phyloP scores from a whole-genome alignment of 2,888 invertebrate genomes.

The Habrosyne pyritoides region DNA sequence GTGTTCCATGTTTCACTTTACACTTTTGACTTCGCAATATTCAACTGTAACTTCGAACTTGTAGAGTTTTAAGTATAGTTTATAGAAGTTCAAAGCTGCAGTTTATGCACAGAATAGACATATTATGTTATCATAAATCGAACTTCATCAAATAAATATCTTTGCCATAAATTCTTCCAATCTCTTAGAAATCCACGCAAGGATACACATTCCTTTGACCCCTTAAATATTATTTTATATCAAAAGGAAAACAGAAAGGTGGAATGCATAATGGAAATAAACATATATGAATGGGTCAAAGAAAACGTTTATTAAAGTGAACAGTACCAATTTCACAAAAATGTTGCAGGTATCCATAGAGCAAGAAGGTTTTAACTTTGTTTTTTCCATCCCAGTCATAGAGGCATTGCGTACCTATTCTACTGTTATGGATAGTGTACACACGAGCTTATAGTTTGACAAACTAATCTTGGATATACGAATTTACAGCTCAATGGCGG shows the following conservation, averaged over 20 bases:
- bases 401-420: too few relatives aligned
- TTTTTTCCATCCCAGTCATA: too few relatives aligned
- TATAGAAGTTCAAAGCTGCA: too few relatives aligned
- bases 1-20: slow-evolving; percentile 2
- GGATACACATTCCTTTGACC: not conserved
- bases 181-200: not conserved
- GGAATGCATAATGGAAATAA: slow-evolving; percentile 15
- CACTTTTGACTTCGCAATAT: not conserved
- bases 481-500: not conserved
- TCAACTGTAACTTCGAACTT: not conserved
- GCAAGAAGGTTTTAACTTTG: slow-evolving; percentile 14
- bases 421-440: slow-evolving; percentile 1
- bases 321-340: slow-evolving; percentile 42
- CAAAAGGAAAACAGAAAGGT: slow-evolving; percentile 22
- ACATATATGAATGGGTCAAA: slow-evolving; percentile 24
- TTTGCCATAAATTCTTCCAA: not conserved
- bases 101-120: too few relatives aligned
- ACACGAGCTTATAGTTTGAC: not conserved
- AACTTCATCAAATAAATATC: not conserved
- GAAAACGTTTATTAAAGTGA: slow-evolving; percentile 43
- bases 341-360: slow-evolving; percentile 32
- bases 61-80: not conserved
- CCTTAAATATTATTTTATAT: not conserved
- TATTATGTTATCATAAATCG: too few relatives aligned
- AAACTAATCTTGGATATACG: not conserved